These are phyloP conservation scores for Erpobdella octoculata DNA, from an alignment of 2,888 invertebrate genomes.

Conservation along the genomic window DNA sequence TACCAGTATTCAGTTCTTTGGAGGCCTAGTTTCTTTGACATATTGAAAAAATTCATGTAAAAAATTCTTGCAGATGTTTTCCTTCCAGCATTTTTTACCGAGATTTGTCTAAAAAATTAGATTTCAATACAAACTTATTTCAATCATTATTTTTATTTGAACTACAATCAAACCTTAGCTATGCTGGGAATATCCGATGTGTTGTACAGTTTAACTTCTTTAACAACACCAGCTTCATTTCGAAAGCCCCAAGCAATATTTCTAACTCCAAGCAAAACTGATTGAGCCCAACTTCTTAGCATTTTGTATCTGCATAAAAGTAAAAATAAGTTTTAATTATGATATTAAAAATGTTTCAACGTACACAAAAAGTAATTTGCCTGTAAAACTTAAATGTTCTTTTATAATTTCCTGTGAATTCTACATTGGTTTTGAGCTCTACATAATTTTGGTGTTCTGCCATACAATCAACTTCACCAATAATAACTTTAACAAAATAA, in stretches of 20 bases:
- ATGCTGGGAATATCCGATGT: conserved; percentile 56
- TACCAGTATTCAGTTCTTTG: too few relatives aligned
- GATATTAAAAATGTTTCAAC: too few relatives aligned
- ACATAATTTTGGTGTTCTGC: conserved; percentile 56
- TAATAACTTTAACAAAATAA: conserved; percentile 62
- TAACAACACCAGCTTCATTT: conserved; percentile 63
- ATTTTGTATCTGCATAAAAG: conserved; percentile 55
- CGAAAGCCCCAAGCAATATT: conserved; percentile 66
- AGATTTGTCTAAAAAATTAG: too few relatives aligned
- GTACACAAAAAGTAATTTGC: too few relatives aligned
- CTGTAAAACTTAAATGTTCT: conserved; percentile 56
- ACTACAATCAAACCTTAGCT: too few relatives aligned
- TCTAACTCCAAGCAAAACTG: conserved; percentile 65
- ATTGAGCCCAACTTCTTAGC: conserved; percentile 72
- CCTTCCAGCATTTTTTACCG: too few relatives aligned
- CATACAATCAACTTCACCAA: conserved; percentile 70
- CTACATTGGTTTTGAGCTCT: conserved; percentile 66
- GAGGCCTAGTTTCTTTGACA: too few relatives aligned
- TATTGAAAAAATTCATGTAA: too few relatives aligned
- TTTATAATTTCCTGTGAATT: conserved; percentile 57
- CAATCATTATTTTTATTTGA: too few relatives aligned
- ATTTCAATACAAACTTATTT: too few relatives aligned
- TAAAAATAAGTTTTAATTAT: too few relatives aligned
- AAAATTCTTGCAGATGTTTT: too few relatives aligned
- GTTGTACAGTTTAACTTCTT: conserved; percentile 56